A percentile compares a stretch with the other conserved stretches of the same genome.
Conservation (phyloP, 2,113 vertebrate species). For the Porphyrio hochstetteri region DNA sequence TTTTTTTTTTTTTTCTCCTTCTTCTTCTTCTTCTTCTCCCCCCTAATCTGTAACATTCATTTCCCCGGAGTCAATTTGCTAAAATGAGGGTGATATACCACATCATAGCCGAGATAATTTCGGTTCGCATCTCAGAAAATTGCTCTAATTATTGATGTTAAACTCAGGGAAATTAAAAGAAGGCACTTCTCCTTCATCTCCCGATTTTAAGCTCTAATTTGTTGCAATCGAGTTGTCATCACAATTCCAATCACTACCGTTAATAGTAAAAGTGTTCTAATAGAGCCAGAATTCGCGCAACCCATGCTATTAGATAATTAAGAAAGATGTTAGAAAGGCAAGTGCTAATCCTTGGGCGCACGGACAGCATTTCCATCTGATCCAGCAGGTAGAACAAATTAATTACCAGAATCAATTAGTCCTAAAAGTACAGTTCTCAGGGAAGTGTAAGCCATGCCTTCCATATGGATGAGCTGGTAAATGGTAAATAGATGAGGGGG, state of each 20-base stretch:
- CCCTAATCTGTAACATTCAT: conserved; percentile 76
- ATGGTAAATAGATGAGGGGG: conserved; percentile 64
- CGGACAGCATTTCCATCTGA: conserved; percentile 86
- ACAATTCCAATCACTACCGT: conserved; percentile 95
- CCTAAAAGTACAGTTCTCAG: conserved; percentile 78
- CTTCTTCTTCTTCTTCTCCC: not conserved
- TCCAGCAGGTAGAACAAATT: conserved; percentile 91
- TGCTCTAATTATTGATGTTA: conserved; percentile 98
- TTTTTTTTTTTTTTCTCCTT: not conserved
- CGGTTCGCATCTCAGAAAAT: conserved; percentile 86
- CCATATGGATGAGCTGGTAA: conserved; percentile 80
- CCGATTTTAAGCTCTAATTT: conserved; percentile 93
- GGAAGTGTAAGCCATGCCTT: conserved; percentile 72
- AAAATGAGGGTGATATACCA: conserved; percentile 81
- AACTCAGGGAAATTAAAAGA: conserved; percentile 94
- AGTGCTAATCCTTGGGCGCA: conserved; percentile 89
- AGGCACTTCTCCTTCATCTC: conserved; percentile 90
- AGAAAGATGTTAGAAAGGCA: conserved; percentile 89
- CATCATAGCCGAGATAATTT: conserved; percentile 82
- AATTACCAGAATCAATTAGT: conserved; percentile 90
- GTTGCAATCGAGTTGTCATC: conserved; percentile 95
- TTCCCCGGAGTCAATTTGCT: conserved; percentile 82
- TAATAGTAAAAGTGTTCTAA: conserved; percentile 97
- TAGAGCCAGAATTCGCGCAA: conserved; percentile 92
- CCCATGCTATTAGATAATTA: conserved; percentile 99